A percentile compares a stretch with the other conserved stretches of the same genome.
These are phyloP conservation scores for Heliothis peltigera DNA, from an alignment of 2,888 invertebrate species.

Conservation along the genomic window DNA sequence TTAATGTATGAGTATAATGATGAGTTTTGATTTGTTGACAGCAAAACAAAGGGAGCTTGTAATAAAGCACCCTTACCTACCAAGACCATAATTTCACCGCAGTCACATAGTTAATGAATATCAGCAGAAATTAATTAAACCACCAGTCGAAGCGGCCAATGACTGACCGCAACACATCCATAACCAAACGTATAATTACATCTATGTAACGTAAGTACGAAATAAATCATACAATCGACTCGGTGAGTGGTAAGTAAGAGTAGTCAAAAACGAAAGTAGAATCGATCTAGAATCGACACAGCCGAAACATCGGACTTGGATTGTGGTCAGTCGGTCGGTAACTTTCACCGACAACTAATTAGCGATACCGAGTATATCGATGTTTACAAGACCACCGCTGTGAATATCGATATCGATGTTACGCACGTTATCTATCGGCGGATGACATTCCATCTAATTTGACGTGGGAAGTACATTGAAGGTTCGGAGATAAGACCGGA, in stretches of 20 bases:
- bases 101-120: slow-evolving; percentile 37
- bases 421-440: slow-evolving; percentile 59
- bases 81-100: slow-evolving; percentile 27
- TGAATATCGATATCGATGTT: slow-evolving; percentile 82
- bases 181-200: slow-evolving; percentile 58
- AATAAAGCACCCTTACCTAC: slow-evolving; percentile 10
- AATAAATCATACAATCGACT: slow-evolving; percentile 80
- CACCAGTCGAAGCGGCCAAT: slow-evolving; percentile 30
- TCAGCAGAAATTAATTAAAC: slow-evolving; percentile 54
- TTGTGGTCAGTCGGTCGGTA: slow-evolving; percentile 89
- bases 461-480: slow-evolving; percentile 52
- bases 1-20: too few species aligned
- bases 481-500: slow-evolving; percentile 28
- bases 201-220: slow-evolving; percentile 60
- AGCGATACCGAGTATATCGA: slow-evolving; percentile 83
- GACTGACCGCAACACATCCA: slow-evolving; percentile 52
- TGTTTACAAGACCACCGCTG: slow-evolving; percentile 77
- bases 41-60: background rate
- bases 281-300: slow-evolving; percentile 87
- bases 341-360: slow-evolving; percentile 88
- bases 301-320: slow-evolving; percentile 85
- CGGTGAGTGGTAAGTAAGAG: slow-evolving; percentile 85
- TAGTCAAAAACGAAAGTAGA: slow-evolving; percentile 90
- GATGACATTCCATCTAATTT: slow-evolving; percentile 59
- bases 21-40: background rate